These are phyloP conservation scores for Hedychridium roseum DNA, from an alignment of 2,888 invertebrate genomes.

Conservation along the genomic window DNA sequence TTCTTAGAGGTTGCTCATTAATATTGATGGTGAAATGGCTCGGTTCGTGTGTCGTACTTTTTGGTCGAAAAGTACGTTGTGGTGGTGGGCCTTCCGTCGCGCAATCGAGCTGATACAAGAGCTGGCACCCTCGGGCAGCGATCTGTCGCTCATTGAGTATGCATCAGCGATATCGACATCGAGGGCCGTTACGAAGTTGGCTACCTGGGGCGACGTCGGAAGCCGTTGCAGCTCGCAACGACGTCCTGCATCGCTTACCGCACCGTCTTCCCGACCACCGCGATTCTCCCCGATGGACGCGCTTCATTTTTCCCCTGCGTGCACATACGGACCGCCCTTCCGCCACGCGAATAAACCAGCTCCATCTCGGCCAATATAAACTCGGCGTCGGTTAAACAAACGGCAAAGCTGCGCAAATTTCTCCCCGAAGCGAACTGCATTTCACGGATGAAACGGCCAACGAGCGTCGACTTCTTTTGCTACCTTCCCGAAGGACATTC, in stretches of 20 bases:
- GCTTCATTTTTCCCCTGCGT: constrained; percentile 4
- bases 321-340: too few relatives aligned
- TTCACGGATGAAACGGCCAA: too few relatives aligned
- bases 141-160: constrained; percentile 53
- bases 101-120: too few relatives aligned
- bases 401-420: too few relatives aligned
- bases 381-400: too few relatives aligned
- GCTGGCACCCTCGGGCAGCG: constrained; percentile 31
- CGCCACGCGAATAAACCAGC: too few relatives aligned
- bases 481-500: background rate
- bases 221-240: constrained; percentile 27
- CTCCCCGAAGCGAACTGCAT: too few relatives aligned
- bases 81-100: too few relatives aligned
- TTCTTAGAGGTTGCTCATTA: constrained; percentile 42
- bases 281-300: constrained; percentile 10
- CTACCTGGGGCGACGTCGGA: constrained; percentile 36
- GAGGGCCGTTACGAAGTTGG: constrained; percentile 30
- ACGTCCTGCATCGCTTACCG: constrained; percentile 35
- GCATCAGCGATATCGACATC: constrained; percentile 53
- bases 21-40: constrained; percentile 44
- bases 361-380: too few relatives aligned
- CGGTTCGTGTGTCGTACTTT: constrained; percentile 31
- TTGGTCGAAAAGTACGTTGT: constrained; percentile 41
- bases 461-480: too few relatives aligned
- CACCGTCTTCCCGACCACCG: constrained; percentile 1